These are phyloP conservation scores for Drosophila ananassae DNA, from an alignment of 1,140 invertebrate genomes.

Conservation along the genomic window DNA sequence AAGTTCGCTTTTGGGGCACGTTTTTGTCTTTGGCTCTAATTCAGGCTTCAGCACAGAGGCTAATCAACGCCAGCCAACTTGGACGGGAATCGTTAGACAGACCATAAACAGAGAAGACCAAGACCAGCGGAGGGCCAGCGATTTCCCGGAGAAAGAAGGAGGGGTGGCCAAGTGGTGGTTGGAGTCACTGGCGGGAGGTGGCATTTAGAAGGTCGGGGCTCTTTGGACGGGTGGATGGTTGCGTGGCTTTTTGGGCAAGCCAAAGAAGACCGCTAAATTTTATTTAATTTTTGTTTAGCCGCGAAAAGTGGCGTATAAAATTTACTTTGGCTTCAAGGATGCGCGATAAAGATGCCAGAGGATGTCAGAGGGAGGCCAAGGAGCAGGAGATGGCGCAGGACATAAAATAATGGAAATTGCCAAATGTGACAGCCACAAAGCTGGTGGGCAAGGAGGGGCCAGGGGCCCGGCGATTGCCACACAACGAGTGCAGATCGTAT, in stretches of 20 bases:
- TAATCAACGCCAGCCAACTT: slow-evolving; percentile 80
- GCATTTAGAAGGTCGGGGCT: slow-evolving; percentile 2
- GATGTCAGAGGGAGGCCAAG: background rate
- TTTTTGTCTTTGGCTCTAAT: slow-evolving; percentile 79
- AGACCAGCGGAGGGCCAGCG: slow-evolving; percentile 9
- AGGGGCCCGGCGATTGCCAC: background rate
- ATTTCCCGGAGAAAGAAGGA: slow-evolving; percentile 9
- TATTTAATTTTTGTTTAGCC: slow-evolving; percentile 82
- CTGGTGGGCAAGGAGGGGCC: slow-evolving; percentile 24
- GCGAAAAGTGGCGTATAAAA: slow-evolving; percentile 82
- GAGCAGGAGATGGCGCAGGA: slow-evolving; percentile 52
- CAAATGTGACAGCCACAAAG: slow-evolving; percentile 81
- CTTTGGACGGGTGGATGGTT: slow-evolving; percentile 14
- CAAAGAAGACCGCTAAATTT: slow-evolving; percentile 79
- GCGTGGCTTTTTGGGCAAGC: slow-evolving; percentile 36
- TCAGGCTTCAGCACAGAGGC: slow-evolving; percentile 71
- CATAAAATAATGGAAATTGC: slow-evolving; percentile 81
- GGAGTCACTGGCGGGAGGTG: slow-evolving; percentile 6
- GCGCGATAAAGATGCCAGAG: slow-evolving; percentile 33
- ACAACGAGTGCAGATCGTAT: slow-evolving; percentile 65
- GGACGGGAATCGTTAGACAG: slow-evolving; percentile 78
- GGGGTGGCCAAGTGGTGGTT: background rate
- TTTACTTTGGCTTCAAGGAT: slow-evolving; percentile 74
- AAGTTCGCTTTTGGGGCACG: slow-evolving; percentile 76
- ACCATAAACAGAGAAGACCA: slow-evolving; percentile 65